phyloP scores from a whole-genome alignment of 2,797 vertebrate species.

The Eulemur coronatus region DNA sequence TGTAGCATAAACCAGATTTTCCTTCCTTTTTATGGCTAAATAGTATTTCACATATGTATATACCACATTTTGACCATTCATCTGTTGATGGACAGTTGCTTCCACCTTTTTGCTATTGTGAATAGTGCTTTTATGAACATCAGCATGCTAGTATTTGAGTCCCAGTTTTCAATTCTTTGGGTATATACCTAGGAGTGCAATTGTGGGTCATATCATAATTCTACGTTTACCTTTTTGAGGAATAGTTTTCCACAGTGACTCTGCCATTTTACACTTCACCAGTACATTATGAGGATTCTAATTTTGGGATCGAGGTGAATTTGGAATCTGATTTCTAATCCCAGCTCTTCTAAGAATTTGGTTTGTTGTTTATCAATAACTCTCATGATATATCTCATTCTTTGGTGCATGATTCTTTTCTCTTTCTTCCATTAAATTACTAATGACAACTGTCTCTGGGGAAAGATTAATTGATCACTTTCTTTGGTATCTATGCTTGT shows the following conservation, averaged over 20 bases:
- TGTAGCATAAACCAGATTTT: background rate
- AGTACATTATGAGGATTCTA: background rate
- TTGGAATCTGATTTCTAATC: background rate
- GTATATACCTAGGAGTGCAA: background rate
- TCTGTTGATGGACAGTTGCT: background rate
- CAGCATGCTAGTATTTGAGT: background rate
- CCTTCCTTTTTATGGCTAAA: background rate
- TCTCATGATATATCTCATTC: background rate
- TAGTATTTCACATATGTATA: background rate
- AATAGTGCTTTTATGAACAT: background rate
- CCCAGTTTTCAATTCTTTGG: background rate
- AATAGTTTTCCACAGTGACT: background rate
- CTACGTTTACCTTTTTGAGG: background rate
- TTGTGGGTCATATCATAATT: background rate
- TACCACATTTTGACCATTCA: background rate
- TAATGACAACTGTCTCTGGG: background rate
- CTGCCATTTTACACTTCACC: background rate
- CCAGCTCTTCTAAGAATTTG: background rate
- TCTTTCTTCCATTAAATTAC: background rate
- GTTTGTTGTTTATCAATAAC: background rate
- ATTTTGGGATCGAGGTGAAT: background rate
- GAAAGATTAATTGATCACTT: constrained; percentile 19
- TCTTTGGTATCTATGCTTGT: background rate
- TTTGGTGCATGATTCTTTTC: background rate
- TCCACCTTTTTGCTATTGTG: background rate